phyloP scores from a whole-genome alignment of 2,888 invertebrate genomes.

The Globia sparganii region DNA sequence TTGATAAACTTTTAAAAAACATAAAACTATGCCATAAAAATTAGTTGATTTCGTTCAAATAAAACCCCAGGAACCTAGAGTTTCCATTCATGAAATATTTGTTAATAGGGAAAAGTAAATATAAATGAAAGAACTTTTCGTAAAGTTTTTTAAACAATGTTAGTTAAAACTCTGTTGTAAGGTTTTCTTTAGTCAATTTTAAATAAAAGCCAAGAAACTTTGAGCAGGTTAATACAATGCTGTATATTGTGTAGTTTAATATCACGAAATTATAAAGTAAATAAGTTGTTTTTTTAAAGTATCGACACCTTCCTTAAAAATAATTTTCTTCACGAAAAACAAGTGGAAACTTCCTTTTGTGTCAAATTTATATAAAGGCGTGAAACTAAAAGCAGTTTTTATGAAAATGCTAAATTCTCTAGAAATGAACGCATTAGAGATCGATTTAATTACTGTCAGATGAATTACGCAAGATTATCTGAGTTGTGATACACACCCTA shows the following conservation, averaged over 20 bases:
- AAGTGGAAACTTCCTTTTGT: background rate
- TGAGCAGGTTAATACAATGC: too few relatives aligned
- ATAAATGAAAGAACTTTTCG: too few relatives aligned
- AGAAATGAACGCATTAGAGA: background rate
- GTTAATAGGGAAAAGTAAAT: too few relatives aligned
- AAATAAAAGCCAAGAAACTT: too few relatives aligned
- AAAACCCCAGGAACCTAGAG: background rate
- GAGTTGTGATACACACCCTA: background rate
- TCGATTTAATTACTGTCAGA: background rate
- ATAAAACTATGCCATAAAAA: background rate
- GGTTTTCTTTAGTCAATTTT: background rate
- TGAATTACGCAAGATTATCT: constrained; percentile 18
- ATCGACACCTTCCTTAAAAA: background rate
- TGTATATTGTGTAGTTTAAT: background rate
- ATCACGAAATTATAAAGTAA: background rate
- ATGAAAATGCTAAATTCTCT: too few relatives aligned
- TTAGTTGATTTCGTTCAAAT: background rate
- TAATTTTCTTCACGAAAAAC: background rate
- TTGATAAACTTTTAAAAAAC: background rate
- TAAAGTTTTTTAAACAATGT: background rate
- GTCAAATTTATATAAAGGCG: background rate
- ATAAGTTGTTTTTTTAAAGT: background rate
- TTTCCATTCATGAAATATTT: background rate
- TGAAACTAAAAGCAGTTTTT: too few relatives aligned
- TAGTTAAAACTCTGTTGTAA: background rate